Evolutionary conservation across 2,888 invertebrate genomes (phyloP).

Genomic region (Spatulosminthurus flaviceps): DNA sequence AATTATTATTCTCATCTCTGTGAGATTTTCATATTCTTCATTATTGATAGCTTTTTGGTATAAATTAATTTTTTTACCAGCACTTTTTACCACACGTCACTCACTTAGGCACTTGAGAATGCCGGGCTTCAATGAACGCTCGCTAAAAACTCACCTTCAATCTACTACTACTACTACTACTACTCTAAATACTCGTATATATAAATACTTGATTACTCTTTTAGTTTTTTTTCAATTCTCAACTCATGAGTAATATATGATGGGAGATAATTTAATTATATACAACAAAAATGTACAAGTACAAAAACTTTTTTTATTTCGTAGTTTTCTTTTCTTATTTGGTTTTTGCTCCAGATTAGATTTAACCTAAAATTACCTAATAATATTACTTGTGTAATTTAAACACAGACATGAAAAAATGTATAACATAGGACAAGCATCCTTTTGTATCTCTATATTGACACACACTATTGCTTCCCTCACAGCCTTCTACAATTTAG

Average conservation of each 20-base stretch:
- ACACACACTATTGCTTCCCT: constrained; percentile 38
- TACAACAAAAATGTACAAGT: neutral
- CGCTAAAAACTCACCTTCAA: constrained; percentile 36
- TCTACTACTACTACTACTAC: no score
- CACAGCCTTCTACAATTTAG: constrained; percentile 25
- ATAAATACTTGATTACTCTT: constrained; percentile 12
- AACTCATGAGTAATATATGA: no score
- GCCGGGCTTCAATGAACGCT: constrained; percentile 49
- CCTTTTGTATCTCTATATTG: constrained; percentile 33
- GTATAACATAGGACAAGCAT: neutral
- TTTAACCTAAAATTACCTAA: no score
- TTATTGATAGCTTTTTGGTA: constrained; percentile 41
- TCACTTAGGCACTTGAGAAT: constrained; percentile 49
- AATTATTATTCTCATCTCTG: neutral
- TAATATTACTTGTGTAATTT: neutral
- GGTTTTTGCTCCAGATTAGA: neutral
- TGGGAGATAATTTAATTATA: no score
- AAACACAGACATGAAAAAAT: neutral
- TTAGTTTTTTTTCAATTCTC: constrained; percentile 16
- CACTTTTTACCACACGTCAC: constrained; percentile 50
- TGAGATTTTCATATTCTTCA: neutral
- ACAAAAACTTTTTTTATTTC: neutral
- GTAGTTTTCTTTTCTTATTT: neutral
- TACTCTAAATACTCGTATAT: no score
- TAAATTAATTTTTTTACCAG: constrained; percentile 44